A percentile compares a stretch with the other conserved stretches of the same genome.
Evolutionary conservation across 2,113 vertebrate species (phyloP).

Genomic region (Actinemys pallida): DNA sequence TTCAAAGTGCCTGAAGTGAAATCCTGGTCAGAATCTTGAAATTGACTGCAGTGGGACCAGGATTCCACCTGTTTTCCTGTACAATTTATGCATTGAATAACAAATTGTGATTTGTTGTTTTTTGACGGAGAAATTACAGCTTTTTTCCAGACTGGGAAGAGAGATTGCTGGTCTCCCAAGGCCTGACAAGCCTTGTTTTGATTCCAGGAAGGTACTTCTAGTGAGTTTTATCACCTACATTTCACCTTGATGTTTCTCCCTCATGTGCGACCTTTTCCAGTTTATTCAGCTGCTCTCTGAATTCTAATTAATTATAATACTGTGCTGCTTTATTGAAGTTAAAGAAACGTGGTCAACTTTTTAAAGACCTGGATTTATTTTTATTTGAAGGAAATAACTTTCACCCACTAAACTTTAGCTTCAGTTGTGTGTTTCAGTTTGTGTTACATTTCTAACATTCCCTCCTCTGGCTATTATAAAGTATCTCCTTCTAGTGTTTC

Average conservation of each 20-base stretch:
- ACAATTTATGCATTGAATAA: neutral
- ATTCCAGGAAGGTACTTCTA: slow-evolving; percentile 25
- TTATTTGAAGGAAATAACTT: neutral
- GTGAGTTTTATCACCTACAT: neutral
- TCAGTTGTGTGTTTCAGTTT: rapidly evolving
- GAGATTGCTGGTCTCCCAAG: neutral
- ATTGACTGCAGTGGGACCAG: neutral
- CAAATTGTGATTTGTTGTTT: neutral
- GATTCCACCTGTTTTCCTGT: neutral
- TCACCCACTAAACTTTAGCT: neutral
- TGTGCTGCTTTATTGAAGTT: slow-evolving; percentile 26
- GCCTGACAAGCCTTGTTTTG: neutral
- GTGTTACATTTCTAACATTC: rapidly evolving
- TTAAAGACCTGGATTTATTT: neutral
- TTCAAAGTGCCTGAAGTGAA: neutral
- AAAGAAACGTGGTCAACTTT: neutral
- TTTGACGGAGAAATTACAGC: neutral
- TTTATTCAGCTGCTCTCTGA: slow-evolving; percentile 53
- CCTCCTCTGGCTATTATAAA: rapidly evolving
- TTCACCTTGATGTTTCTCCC: neutral
- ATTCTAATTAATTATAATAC: slow-evolving; percentile 12
- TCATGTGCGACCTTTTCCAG: neutral
- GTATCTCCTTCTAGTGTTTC: neutral
- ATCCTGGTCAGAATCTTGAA: neutral
- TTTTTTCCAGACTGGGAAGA: neutral